A percentile compares a stretch with the other conserved stretches of the same genome.
phyloP scores from a whole-genome alignment of 2,797 vertebrate genomes.

The Bradypodion ventrale region DNA sequence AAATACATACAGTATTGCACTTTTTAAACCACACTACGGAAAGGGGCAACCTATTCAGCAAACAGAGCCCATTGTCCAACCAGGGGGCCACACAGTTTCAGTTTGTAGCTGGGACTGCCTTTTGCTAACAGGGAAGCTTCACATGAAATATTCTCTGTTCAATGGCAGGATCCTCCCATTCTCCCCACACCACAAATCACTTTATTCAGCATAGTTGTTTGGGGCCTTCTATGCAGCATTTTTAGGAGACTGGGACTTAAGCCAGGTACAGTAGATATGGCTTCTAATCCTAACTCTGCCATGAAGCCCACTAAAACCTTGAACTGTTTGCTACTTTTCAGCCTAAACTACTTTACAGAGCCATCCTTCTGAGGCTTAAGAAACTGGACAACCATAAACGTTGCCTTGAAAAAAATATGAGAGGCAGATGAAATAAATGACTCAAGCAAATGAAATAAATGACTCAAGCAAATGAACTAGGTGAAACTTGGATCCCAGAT shows the following conservation, averaged over 20 bases:
- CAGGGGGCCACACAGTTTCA: no score
- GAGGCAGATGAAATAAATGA: background rate
- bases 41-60: background rate
- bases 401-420: background rate
- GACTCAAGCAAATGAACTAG: background rate
- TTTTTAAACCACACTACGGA: background rate
- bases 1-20: background rate
- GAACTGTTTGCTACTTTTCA: background rate
- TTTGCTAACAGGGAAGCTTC: no score
- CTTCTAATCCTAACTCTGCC: background rate
- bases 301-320: background rate
- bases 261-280: no score
- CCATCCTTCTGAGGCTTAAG: background rate
- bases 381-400: background rate
- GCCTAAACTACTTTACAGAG: background rate
- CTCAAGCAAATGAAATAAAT: no score
- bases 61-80: background rate
- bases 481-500: no score
- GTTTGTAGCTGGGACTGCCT: no score
- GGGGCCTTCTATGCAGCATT: no score
- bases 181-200: no score
- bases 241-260: background rate
- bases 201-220: no score
- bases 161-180: no score
- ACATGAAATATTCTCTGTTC: no score